These are phyloP conservation scores for Platycercus adscitus DNA, from an alignment of 2,113 vertebrate genomes.

Conservation along the genomic window DNA sequence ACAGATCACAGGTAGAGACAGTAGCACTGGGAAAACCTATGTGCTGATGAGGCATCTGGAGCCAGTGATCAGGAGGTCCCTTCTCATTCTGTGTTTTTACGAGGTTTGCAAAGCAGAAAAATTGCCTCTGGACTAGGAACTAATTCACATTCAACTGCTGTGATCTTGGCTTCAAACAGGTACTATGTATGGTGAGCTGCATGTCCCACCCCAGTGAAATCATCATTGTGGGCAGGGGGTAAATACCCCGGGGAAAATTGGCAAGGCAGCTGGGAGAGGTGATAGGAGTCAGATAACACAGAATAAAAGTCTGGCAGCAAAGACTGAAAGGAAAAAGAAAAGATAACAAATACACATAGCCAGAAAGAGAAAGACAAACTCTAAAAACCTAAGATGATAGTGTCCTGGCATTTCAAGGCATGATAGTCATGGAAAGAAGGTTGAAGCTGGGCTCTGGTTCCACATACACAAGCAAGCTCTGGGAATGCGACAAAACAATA, in stretches of 20 bases:
- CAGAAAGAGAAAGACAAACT: background rate
- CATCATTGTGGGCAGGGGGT: background rate
- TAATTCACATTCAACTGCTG: background rate
- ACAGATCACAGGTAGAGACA: background rate
- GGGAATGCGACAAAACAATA: background rate
- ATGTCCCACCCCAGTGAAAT: background rate
- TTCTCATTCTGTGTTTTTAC: background rate
- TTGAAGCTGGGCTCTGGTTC: background rate
- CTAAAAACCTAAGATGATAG: background rate
- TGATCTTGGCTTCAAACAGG: background rate
- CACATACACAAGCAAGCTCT: background rate
- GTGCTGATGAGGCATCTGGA: background rate
- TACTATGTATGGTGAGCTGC: background rate
- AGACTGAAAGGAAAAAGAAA: background rate
- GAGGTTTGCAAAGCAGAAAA: background rate
- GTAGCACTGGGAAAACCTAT: background rate
- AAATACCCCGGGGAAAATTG: background rate
- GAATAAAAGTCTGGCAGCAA: background rate
- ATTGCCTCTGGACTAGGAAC: background rate
- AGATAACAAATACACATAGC: rapidly evolving
- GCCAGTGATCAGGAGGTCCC: background rate
- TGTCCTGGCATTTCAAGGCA: background rate
- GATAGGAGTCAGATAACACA: background rate
- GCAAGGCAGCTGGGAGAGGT: background rate
- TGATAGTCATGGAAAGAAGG: background rate